Percentiles rank a stretch among this genome's conserved stretches.
Conservation (phyloP, 1,140 invertebrate genomes). For the Holcopasites calliopsidis region DNA sequence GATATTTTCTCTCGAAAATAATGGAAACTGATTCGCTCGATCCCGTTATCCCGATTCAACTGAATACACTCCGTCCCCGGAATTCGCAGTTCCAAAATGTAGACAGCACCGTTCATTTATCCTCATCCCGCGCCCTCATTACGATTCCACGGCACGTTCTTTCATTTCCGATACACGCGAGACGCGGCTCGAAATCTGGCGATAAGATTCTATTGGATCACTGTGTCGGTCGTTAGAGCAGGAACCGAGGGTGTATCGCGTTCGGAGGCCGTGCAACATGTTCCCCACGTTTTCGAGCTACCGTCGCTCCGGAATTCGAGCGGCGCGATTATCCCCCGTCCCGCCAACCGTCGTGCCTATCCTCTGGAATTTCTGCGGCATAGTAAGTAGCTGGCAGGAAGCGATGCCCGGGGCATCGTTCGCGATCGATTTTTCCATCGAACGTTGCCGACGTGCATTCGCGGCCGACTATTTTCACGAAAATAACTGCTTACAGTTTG, state of each 20-base stretch:
- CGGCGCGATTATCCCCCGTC: slow-evolving; percentile 14
- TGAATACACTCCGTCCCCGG: too few relatives aligned
- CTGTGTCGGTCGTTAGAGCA: slow-evolving; percentile 18
- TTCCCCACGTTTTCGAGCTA: neutral
- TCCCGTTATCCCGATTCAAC: too few relatives aligned
- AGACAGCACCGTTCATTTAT: neutral
- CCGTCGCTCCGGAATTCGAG: slow-evolving; percentile 41
- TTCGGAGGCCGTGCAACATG: neutral
- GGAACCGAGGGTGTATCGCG: neutral
- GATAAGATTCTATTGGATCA: slow-evolving; percentile 10
- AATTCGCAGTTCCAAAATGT: too few relatives aligned
- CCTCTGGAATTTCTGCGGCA: slow-evolving; percentile 24
- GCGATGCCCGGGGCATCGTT: too few relatives aligned
- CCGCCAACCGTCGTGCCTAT: neutral
- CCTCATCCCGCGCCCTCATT: too few relatives aligned
- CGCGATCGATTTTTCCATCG: slow-evolving; percentile 4
- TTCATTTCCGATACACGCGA: neutral
- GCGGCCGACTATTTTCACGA: too few relatives aligned
- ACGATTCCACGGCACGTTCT: neutral
- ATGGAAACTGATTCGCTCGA: too few relatives aligned
- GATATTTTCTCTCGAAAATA: too few relatives aligned
- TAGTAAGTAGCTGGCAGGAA: slow-evolving; percentile 13
- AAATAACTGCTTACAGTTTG: too few relatives aligned
- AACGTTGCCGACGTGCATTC: slow-evolving; percentile 7
- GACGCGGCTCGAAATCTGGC: neutral